Evolutionary conservation across 2,113 vertebrate genomes (phyloP).

Genomic region (Scomber colias): DNA sequence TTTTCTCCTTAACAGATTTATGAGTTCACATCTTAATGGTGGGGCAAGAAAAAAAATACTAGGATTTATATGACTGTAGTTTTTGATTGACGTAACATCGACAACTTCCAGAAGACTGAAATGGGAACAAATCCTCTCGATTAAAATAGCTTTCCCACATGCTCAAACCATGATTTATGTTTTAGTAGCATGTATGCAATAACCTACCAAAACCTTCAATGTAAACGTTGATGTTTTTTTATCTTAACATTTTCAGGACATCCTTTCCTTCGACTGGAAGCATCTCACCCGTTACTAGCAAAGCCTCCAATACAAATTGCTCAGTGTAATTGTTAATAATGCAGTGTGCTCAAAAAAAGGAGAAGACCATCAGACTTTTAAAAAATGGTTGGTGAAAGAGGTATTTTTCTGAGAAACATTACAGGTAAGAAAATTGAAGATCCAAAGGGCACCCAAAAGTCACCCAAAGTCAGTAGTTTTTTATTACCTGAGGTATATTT

Average conservation of each 20-base stretch:
- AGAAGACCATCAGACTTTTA: neutral
- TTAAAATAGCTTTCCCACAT: neutral
- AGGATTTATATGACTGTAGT: neutral
- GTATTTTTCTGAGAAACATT: neutral
- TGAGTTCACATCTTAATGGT: constrained; percentile 21
- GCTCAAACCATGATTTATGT: no score
- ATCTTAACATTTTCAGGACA: no score
- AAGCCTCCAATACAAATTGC: neutral
- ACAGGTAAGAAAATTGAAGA: constrained; percentile 8
- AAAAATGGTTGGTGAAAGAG: neutral
- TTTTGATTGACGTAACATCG: constrained; percentile 3
- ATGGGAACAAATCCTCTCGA: neutral
- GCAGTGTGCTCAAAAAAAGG: neutral
- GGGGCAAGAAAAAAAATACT: neutral
- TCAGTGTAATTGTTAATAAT: neutral
- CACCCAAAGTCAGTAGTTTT: constrained; percentile 12
- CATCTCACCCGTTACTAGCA: neutral
- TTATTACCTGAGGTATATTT: constrained; percentile 16
- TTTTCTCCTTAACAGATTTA: constrained; percentile 44
- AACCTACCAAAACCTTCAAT: no score
- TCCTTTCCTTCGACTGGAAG: no score
- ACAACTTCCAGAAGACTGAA: neutral
- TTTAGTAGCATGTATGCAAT: no score
- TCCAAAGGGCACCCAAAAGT: neutral
- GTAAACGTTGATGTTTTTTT: no score